These are phyloP conservation scores for Columbina picui DNA, from an alignment of 2,113 vertebrate genomes.

Conservation along the genomic window DNA sequence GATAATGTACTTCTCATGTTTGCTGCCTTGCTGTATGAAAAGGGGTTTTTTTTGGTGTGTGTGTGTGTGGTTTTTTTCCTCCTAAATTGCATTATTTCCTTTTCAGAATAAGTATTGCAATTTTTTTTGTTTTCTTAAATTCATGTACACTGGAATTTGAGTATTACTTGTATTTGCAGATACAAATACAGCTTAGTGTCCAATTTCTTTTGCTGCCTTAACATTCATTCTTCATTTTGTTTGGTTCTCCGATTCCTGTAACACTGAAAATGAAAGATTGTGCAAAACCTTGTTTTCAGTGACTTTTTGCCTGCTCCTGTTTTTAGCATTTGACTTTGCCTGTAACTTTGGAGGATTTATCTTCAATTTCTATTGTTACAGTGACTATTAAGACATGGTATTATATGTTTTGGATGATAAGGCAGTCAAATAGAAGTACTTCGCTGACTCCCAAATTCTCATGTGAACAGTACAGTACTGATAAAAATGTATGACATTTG, in stretches of 20 bases:
- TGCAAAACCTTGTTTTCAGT: background rate
- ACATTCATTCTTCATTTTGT: background rate
- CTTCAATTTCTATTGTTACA: background rate
- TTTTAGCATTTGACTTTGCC: background rate
- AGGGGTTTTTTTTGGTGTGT: background rate
- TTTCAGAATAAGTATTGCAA: background rate
- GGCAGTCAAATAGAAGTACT: background rate
- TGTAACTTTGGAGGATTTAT: background rate
- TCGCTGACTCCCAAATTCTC: background rate
- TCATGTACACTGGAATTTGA: background rate
- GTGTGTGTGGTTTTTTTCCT: accelerated
- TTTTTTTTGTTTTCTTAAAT: background rate
- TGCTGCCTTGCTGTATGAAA: background rate
- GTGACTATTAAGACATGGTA: background rate
- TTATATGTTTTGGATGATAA: background rate
- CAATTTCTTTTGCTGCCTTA: background rate
- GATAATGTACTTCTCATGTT: background rate
- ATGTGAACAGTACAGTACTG: background rate
- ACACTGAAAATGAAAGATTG: background rate
- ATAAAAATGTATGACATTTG: background rate
- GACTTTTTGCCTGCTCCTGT: background rate
- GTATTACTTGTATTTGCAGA: background rate
- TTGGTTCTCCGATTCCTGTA: background rate
- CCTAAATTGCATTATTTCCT: background rate
- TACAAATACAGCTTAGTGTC: background rate